phyloP scores from a whole-genome alignment of 2,888 invertebrate species.

The Protonemura montana region DNA sequence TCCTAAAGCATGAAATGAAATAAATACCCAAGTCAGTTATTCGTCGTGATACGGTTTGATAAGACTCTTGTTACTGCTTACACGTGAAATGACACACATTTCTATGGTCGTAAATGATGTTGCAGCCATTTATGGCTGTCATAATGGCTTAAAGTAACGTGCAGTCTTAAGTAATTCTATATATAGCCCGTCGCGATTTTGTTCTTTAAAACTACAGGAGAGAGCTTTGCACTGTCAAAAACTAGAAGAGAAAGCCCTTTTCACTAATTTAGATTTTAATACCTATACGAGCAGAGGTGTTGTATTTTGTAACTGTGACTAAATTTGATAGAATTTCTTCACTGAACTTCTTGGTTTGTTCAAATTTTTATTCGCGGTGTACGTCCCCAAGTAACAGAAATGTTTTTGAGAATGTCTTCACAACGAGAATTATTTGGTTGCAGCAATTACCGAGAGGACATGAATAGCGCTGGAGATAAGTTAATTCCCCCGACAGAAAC shows the following conservation, averaged over 20 bases:
- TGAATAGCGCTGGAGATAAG: not conserved
- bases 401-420: not conserved
- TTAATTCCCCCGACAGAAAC: not conserved
- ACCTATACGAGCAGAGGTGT: not conserved
- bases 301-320: not conserved
- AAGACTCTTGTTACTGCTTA: not conserved
- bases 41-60: not conserved
- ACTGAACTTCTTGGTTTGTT: not conserved
- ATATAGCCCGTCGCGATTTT: not conserved
- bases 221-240: not conserved
- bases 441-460: not conserved
- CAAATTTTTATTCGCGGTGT: not conserved
- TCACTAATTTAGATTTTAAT: not conserved
- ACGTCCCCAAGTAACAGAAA: not conserved
- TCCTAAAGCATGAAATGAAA: too few relatives aligned
- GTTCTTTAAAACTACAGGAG: not conserved
- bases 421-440: not conserved
- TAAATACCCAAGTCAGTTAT: too few relatives aligned
- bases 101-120: not conserved
- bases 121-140: not conserved
- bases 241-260: not conserved
- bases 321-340: not conserved
- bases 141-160: not conserved
- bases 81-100: not conserved
- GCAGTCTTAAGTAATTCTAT: not conserved